Evolutionary conservation across 2,888 invertebrate genomes (phyloP).

Genomic region (Drosophila tanythrix): DNA sequence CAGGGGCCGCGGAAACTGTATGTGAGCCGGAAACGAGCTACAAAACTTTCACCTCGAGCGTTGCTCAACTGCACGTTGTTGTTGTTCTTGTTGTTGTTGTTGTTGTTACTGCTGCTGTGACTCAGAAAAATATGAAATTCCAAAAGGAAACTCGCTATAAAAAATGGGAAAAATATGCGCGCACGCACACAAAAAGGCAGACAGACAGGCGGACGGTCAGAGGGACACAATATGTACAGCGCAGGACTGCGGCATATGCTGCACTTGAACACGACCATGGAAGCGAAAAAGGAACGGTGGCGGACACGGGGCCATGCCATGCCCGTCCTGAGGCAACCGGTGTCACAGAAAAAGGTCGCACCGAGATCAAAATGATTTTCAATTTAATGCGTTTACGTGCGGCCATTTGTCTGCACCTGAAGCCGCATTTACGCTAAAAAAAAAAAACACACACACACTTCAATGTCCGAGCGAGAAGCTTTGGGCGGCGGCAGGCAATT

Average conservation of each 20-base stretch:
- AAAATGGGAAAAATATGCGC: conserved; percentile 72
- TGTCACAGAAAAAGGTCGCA: conserved; percentile 61
- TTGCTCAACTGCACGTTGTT: conserved; percentile 42
- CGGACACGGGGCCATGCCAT: conserved; percentile 13
- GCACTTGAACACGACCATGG: conserved; percentile 59
- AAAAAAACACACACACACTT: background rate
- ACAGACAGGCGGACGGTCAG: background rate
- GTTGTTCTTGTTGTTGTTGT: conserved; percentile 18
- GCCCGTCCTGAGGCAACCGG: conserved; percentile 25
- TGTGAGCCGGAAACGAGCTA: conserved; percentile 74
- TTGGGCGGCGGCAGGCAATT: conserved; percentile 56
- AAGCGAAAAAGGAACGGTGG: background rate
- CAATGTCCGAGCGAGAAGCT: conserved; percentile 6
- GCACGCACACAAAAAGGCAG: conserved; percentile 53
- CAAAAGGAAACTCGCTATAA: conserved; percentile 59
- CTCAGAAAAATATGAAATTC: conserved; percentile 71
- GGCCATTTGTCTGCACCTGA: conserved; percentile 72
- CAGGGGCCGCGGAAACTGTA: conserved; percentile 13
- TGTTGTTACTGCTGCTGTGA: conserved; percentile 38
- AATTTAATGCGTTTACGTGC: conserved; percentile 81
- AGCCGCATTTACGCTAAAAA: conserved; percentile 42
- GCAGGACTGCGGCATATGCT: conserved; percentile 56
- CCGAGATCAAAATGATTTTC: conserved; percentile 80
- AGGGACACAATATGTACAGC: conserved; percentile 9
- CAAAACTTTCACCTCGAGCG: conserved; percentile 76